Percentiles rank a stretch among this genome's conserved stretches.
These are phyloP conservation scores for Laothoe populi DNA, from an alignment of 2,888 invertebrate species.

Conservation along the genomic window DNA sequence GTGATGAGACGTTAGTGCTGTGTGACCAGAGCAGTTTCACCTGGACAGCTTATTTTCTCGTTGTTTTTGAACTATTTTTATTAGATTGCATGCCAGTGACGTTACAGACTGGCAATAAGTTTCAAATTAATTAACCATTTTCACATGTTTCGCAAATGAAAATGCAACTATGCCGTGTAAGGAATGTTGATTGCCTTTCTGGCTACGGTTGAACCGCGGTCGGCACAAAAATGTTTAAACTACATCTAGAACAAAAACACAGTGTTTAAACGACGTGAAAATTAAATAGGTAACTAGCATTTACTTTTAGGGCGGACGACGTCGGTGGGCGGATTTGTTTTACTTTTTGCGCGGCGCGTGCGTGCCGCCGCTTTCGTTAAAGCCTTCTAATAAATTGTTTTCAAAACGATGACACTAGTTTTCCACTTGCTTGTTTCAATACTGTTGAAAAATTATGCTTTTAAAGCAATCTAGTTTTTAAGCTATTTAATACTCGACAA, in stretches of 20 bases:
- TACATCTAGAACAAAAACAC: conserved; percentile 8
- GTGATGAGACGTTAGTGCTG: conserved; percentile 44
- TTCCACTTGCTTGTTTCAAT: no score
- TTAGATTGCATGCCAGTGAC: conserved; percentile 31
- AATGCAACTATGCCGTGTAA: conserved; percentile 41
- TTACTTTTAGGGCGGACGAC: conserved; percentile 42
- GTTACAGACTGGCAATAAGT: conserved; percentile 32
- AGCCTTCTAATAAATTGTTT: conserved; percentile 49
- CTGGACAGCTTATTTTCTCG: conserved; percentile 37
- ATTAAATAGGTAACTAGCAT: conserved; percentile 34
- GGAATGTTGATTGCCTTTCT: conserved; percentile 13
- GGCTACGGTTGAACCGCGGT: conserved; percentile 7
- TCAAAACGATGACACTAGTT: conserved; percentile 50
- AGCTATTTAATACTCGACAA: no score
- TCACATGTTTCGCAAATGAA: conserved; percentile 39
- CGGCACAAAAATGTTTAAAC: conserved; percentile 14
- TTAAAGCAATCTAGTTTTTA: no score
- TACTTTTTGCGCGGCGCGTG: conserved; percentile 47
- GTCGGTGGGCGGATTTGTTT: conserved; percentile 46
- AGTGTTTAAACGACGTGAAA: conserved; percentile 29
- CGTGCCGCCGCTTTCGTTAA: conserved; percentile 57
- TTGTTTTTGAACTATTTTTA: conserved; percentile 40
- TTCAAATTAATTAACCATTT: conserved; percentile 42
- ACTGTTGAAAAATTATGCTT: no score
- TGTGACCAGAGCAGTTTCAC: conserved; percentile 48